phyloP scores from a whole-genome alignment of 2,888 invertebrate species.

The Dryadula phaetusa region DNA sequence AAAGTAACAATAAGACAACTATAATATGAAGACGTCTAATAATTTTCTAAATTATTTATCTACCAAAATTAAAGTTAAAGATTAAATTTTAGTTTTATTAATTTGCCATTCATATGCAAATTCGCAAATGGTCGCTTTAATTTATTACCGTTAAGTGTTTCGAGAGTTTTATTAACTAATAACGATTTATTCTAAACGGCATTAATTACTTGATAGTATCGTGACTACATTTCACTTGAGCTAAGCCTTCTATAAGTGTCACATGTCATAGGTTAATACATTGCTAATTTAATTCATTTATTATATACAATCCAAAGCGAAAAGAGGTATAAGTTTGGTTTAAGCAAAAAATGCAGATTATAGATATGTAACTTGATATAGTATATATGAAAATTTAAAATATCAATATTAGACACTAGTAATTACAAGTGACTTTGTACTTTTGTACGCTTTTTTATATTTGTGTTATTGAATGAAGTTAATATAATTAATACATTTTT shows the following conservation, averaged over 20 bases:
- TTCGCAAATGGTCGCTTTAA: neutral
- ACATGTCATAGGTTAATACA: constrained; percentile 46
- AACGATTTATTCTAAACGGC: constrained; percentile 22
- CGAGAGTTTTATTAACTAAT: constrained; percentile 16
- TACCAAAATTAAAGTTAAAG: too few species aligned
- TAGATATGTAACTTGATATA: too few species aligned
- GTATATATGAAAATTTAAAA: too few species aligned
- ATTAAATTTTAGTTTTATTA: too few species aligned
- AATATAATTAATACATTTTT: too few species aligned
- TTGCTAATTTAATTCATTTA: constrained; percentile 49
- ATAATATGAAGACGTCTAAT: too few species aligned
- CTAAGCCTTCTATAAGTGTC: constrained; percentile 40
- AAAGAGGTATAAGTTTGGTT: neutral
- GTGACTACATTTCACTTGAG: constrained; percentile 42
- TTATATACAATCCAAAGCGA: constrained; percentile 34
- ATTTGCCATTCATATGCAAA: neutral
- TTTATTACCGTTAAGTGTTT: constrained; percentile 14
- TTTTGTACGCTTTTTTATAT: too few species aligned
- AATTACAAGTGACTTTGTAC: too few species aligned
- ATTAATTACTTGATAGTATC: constrained; percentile 39
- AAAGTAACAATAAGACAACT: too few species aligned
- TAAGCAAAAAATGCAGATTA: neutral
- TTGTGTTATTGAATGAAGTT: too few species aligned
- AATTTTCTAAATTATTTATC: too few species aligned
- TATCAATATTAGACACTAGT: too few species aligned